Evolutionary conservation across 2,797 vertebrate genomes (phyloP), one percentile per base, ranked within the genome.

Genomic region (Aeoliscus strigatus): DNA sequence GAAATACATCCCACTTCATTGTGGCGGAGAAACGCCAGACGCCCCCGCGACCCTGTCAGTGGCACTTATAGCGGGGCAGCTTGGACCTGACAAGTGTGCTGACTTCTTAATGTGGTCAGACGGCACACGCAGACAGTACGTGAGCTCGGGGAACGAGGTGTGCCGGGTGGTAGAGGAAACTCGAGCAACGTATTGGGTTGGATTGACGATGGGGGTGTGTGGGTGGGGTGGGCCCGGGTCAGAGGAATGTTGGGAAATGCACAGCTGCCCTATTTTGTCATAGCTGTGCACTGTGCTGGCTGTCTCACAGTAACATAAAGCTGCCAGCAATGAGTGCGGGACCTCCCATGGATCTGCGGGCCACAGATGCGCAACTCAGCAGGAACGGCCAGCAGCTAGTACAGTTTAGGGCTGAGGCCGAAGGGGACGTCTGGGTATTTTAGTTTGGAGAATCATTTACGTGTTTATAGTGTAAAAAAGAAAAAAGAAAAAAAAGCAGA

Each of bases 201-300:
- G 50, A 6, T 36, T 8, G 27, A 25, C 3, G 12, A 3, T n/a
- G 26, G 53, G 29, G 37, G 14, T 17, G 41, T 35, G 21, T 23
- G 14, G 13, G 18, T 36, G 55, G 29, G 63, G 15, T 8, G 43
- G n/a, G n/a, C n/a, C n/a, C n/a, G n/a, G n/a, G n/a, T n/a, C 44
- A 32, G 33, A 78, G 78, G 83, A 88, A 90, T 88, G 83, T 28
- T 31, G 56, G 55, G 55, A 64, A 73, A 73, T 73, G 74, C 72
- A 79, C 87, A 89, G 87, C 87, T 88, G 88, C 74, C 73, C 60
- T 65, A 66, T 69, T 75, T 80, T 62, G 70, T 90, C 88, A 86
- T 30, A 15, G 52, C 68, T 47, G 60, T 15, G 52, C 62, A 26
- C n/a, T n/a, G n/a, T n/a, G n/a, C n/a, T n/a, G n/a, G n/a, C n/a